Conservation (phyloP, 2,113 vertebrate genomes). For the Amphilophus citrinellus region DNA sequence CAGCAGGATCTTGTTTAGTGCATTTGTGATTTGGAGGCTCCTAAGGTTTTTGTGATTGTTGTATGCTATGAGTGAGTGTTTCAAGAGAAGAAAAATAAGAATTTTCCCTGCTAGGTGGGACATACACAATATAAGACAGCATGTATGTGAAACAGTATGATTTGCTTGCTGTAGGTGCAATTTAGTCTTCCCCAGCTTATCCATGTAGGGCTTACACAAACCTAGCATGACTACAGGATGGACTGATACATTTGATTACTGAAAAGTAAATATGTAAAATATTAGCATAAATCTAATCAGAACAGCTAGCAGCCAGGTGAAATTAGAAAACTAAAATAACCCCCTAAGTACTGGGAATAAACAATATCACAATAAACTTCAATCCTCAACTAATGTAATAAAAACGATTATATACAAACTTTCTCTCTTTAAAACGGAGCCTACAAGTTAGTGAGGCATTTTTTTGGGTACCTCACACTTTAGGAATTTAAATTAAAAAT, state of each 20-base stretch:
- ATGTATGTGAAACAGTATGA: neutral
- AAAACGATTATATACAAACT: neutral
- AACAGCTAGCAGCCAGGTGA: accelerated
- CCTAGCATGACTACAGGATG: accelerated
- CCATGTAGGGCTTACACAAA: neutral
- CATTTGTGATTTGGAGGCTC: neutral
- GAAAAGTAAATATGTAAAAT: neutral
- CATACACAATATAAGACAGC: neutral
- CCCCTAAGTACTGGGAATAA: neutral
- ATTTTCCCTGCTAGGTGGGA: neutral
- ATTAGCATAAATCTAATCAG: neutral
- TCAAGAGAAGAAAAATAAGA: neutral
- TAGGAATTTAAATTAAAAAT: accelerated
- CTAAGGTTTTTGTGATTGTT: neutral
- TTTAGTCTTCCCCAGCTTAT: accelerated
- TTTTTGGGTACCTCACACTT: neutral
- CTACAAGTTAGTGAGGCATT: no score
- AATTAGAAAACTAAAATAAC: no score
- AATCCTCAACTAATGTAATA: neutral
- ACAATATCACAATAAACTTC: neutral
- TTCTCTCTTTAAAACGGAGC: no score
- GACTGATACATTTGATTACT: accelerated
- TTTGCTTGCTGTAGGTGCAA: neutral
- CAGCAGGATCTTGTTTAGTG: neutral
- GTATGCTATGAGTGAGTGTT: neutral